Evolutionary conservation across 2,888 invertebrate genomes (phyloP).

Genomic region (Octonoba sinensis): DNA sequence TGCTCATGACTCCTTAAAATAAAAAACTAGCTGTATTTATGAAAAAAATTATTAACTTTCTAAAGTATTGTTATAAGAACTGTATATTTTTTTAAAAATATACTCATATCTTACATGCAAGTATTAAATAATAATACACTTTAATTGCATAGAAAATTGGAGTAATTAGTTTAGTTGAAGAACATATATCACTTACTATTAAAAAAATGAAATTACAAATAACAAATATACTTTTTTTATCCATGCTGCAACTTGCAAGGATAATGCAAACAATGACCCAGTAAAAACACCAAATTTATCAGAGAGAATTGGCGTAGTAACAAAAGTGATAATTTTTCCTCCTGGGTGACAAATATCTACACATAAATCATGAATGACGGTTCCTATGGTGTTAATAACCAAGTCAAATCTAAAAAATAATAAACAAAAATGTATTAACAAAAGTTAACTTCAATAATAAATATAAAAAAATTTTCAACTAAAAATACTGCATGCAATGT

Average conservation of each 20-base stretch:
- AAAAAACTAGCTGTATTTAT: too few species aligned
- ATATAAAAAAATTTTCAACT: background rate
- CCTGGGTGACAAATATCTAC: slow-evolving; percentile 71
- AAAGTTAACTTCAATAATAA: background rate
- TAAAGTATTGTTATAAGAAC: too few species aligned
- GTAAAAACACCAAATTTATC: slow-evolving; percentile 74
- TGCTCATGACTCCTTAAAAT: too few species aligned
- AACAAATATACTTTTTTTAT: slow-evolving; percentile 66
- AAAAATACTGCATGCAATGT: too few species aligned
- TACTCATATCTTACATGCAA: too few species aligned
- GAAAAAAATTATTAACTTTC: too few species aligned
- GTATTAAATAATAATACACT: too few species aligned
- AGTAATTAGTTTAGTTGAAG: background rate
- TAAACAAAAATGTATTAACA: slow-evolving; percentile 1
- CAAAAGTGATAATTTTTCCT: slow-evolving; percentile 74
- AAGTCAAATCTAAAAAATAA: slow-evolving; percentile 72
- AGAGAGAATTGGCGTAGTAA: slow-evolving; percentile 73
- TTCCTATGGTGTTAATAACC: slow-evolving; percentile 74
- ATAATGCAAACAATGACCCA: slow-evolving; percentile 68
- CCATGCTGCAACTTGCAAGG: slow-evolving; percentile 23
- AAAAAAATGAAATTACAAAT: slow-evolving; percentile 67
- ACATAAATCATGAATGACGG: slow-evolving; percentile 69
- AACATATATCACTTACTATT: background rate
- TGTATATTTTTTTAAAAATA: too few species aligned
- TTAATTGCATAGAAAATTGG: too few species aligned